These are phyloP conservation scores for Lamprotornis superbus DNA, from an alignment of 2,113 vertebrate genomes.

Conservation along the genomic window DNA sequence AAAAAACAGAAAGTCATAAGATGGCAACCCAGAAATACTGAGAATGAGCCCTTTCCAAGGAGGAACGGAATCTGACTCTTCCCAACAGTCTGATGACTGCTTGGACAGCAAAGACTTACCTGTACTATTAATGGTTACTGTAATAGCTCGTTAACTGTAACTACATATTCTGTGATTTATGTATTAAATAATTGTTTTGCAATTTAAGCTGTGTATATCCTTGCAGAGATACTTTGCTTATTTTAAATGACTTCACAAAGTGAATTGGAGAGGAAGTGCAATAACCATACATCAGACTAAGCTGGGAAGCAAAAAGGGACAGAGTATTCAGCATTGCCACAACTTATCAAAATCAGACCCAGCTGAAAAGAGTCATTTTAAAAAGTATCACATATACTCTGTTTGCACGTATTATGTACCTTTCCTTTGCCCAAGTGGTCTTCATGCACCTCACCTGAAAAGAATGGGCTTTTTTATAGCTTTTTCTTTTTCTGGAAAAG, in stretches of 20 bases:
- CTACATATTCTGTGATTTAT: neutral
- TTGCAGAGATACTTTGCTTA: neutral
- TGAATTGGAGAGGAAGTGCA: neutral
- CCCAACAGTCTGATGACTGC: neutral
- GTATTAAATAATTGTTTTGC: neutral
- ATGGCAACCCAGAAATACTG: neutral
- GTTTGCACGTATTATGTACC: neutral
- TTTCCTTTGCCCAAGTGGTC: neutral
- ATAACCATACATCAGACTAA: neutral
- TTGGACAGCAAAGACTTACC: neutral
- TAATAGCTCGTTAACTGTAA: neutral
- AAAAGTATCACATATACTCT: neutral
- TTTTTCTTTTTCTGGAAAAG: neutral
- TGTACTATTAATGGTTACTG: neutral
- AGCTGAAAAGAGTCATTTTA: neutral
- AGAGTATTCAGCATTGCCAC: neutral
- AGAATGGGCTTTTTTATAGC: accelerated
- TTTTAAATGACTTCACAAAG: neutral
- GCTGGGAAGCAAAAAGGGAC: neutral
- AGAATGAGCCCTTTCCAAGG: neutral
- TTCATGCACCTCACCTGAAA: neutral
- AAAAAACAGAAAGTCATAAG: neutral
- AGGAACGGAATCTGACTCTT: neutral
- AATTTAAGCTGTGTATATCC: neutral
- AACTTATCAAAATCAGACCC: neutral